Conservation (phyloP, 2,113 vertebrate species). For the Geococcyx californianus region DNA sequence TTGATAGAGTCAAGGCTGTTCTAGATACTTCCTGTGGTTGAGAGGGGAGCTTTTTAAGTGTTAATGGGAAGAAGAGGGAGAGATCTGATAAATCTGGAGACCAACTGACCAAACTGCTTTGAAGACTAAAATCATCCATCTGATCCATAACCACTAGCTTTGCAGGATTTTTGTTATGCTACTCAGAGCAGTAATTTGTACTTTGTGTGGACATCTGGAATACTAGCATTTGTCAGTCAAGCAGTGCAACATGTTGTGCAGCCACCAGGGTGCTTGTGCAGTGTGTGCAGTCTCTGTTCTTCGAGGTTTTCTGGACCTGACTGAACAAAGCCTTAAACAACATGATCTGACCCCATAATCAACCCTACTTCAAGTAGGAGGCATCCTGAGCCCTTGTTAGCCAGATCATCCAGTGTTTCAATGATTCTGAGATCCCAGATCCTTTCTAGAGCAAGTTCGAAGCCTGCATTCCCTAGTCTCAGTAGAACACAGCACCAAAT, state of each 20-base stretch:
- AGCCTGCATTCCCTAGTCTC: background rate
- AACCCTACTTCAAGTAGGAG: background rate
- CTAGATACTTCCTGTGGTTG: background rate
- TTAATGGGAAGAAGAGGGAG: background rate
- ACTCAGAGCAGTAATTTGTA: background rate
- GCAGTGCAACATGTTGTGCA: background rate
- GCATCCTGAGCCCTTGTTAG: background rate
- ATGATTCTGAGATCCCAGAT: background rate
- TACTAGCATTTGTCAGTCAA: background rate
- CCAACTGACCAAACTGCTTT: background rate
- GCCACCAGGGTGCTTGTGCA: background rate
- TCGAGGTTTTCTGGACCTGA: background rate
- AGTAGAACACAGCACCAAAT: background rate
- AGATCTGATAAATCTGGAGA: background rate
- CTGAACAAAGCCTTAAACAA: background rate
- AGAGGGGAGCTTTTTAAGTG: background rate
- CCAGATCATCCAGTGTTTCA: accelerated
- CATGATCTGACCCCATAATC: background rate
- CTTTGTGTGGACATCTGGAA: background rate
- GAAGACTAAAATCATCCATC: background rate
- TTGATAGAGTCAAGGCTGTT: background rate
- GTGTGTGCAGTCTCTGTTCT: background rate
- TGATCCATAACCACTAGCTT: background rate
- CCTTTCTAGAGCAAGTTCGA: background rate
- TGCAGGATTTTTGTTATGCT: background rate